These are phyloP conservation scores for Uropetala carovei DNA, from an alignment of 2,888 invertebrate species.

Conservation along the genomic window DNA sequence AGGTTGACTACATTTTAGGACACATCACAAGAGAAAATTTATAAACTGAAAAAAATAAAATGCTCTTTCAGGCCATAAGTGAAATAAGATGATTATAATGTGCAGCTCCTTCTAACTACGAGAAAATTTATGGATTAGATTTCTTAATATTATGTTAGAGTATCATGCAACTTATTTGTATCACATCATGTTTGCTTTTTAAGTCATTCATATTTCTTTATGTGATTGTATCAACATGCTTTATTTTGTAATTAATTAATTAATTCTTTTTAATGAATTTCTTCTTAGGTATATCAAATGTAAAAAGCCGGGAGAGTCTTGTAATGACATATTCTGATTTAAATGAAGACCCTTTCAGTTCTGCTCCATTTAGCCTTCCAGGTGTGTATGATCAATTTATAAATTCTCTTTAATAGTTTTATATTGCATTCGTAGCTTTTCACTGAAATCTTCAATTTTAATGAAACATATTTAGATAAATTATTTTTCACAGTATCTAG, in stretches of 20 bases:
- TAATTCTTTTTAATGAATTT: not conserved
- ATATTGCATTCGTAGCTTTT: not conserved
- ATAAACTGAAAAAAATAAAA: too few relatives aligned
- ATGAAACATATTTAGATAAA: too few relatives aligned
- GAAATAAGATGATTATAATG: too few relatives aligned
- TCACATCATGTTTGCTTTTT: too few relatives aligned
- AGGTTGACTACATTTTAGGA: not conserved
- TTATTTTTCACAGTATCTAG: too few relatives aligned
- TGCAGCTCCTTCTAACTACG: too few relatives aligned
- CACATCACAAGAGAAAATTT: not conserved
- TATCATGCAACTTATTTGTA: too few relatives aligned
- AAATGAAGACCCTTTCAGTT: conserved; percentile 87
- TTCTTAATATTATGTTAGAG: too few relatives aligned
- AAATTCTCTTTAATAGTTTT: not conserved
- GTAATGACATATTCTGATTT: conserved; percentile 81
- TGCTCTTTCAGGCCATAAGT: too few relatives aligned
- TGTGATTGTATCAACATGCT: conserved; percentile 48
- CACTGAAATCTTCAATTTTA: too few relatives aligned
- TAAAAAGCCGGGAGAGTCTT: conserved; percentile 83
- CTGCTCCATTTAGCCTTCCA: conserved; percentile 88
- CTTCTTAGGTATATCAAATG: conserved; percentile 80
- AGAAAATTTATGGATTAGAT: too few relatives aligned
- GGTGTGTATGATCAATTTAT: conserved; percentile 74
- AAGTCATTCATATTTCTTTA: conserved; percentile 36
- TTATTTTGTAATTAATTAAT: conserved; percentile 65